Percentiles rank a stretch among this genome's conserved stretches.
Conservation (phyloP, 2,797 vertebrate species). For the Alauda arvensis region DNA sequence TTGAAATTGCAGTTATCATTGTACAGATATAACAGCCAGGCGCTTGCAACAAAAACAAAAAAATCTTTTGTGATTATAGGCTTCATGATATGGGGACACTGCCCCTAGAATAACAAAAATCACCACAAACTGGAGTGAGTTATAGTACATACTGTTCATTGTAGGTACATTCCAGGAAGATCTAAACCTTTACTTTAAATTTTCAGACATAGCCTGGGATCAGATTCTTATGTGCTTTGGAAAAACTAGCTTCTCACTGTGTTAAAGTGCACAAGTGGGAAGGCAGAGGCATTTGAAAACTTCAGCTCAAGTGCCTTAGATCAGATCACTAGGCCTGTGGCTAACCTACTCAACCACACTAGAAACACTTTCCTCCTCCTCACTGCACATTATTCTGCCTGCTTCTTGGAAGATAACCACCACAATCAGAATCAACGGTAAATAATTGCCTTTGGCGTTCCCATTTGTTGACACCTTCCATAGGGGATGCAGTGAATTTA, state of each 20-base stretch:
- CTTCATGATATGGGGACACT: background rate
- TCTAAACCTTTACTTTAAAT: slow-evolving; percentile 1
- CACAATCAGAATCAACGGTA: background rate
- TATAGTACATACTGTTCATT: background rate
- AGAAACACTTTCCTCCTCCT: slow-evolving; percentile 20
- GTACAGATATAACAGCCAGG: background rate
- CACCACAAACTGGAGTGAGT: background rate
- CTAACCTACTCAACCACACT: background rate
- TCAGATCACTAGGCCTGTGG: background rate
- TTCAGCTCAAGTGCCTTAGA: background rate
- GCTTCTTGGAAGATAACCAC: slow-evolving; percentile 5
- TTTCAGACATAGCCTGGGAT: background rate
- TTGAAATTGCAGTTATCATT: slow-evolving; percentile 6
- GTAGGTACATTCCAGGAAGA: background rate
- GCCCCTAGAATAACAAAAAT: slow-evolving; percentile 29
- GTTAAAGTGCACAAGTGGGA: slow-evolving; percentile 37
- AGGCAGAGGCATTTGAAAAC: slow-evolving; percentile 19
- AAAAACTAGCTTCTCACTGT: slow-evolving; percentile 8
- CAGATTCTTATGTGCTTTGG: background rate
- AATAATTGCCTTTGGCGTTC: background rate
- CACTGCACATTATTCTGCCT: background rate
- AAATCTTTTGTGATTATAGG: background rate
- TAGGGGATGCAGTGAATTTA: background rate
- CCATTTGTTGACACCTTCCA: background rate
- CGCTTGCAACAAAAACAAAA: background rate